These are phyloP conservation scores for Euphydryas editha DNA, from an alignment of 2,888 invertebrate species.

Conservation along the genomic window DNA sequence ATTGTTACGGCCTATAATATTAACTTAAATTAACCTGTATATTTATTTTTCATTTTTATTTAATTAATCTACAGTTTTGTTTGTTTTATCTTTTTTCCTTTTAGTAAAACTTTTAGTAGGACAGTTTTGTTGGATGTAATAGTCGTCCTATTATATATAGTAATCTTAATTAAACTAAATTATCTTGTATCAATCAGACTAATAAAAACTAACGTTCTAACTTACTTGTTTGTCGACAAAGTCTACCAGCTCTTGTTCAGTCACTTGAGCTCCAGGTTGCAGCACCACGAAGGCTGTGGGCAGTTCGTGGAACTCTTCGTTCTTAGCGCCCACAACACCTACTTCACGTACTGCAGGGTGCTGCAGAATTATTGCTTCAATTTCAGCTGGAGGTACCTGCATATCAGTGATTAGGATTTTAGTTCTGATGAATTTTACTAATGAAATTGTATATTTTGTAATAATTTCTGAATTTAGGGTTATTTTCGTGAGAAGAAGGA, in stretches of 20 bases:
- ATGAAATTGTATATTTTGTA: too few relatives aligned
- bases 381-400: not conserved
- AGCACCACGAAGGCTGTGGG: not conserved
- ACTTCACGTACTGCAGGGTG: not conserved
- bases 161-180: not conserved
- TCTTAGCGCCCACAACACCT: not conserved
- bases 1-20: too few relatives aligned
- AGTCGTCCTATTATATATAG: too few relatives aligned
- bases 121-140: too few relatives aligned
- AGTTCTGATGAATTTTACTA: not conserved
- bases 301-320: constrained; percentile 1
- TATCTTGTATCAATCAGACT: not conserved
- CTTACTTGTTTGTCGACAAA: constrained; percentile 2
- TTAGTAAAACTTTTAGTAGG: too few relatives aligned
- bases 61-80: too few relatives aligned
- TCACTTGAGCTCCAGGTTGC: not conserved
- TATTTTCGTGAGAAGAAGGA: too few relatives aligned
- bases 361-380: not conserved
- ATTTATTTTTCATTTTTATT: too few relatives aligned
- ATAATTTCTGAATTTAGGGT: too few relatives aligned
- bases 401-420: not conserved
- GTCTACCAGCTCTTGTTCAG: not conserved
- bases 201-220: not conserved
- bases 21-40: too few relatives aligned
- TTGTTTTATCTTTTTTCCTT: too few relatives aligned